Evolutionary conservation across 2,888 invertebrate genomes (phyloP), one percentile per base, ranked within the genome.

Genomic region (Gibbula magus): DNA sequence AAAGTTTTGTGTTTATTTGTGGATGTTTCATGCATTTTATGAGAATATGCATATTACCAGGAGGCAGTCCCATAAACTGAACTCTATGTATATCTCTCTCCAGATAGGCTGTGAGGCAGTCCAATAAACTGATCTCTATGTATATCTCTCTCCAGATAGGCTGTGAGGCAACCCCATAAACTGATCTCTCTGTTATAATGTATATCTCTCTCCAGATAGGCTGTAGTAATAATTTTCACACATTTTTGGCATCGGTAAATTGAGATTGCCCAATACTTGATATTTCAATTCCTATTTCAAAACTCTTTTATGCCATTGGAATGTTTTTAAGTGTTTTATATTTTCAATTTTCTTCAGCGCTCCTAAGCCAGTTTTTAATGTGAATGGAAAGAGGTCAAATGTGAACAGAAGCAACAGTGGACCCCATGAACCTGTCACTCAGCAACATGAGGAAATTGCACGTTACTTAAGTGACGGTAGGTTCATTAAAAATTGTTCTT

Each of bases 321-420:
- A 7, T n/a, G n/a, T 29, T 16, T 5, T 10, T 10, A 54, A 5
- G 2, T 8, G 52, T 20, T n/a, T 18, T 29, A 32, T 53, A 70
- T 56, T 29, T 80, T 75, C 22, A 67, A 67, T 66, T 32, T 35
- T 22, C 86, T 86, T 25, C 82, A 89, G 89, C 84, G 86, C 88
- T 78, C 89, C 87, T 67, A 88, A 87, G 84, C 88, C 89, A 51
- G 86, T 86, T 56, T 89, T 89, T 77, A 88, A 88, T 84, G 88
- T 86, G 16, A 87, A 86, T 32, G 80, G 87, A 22, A 79, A 78
- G 73, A 54, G 81, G 84, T 74, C 80, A 35, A 32, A 75, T 54
- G 35, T 82, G 20, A 79, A 82, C 73, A 78, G 81, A 51, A 81
- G 82, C 51, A 73, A 75, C 79, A 76, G 76, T 61, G 76, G 82